Evolutionary conservation across 2,888 invertebrate genomes (phyloP), one percentile per base, ranked within the genome.

Genomic region (Drosophila mettleri): DNA sequence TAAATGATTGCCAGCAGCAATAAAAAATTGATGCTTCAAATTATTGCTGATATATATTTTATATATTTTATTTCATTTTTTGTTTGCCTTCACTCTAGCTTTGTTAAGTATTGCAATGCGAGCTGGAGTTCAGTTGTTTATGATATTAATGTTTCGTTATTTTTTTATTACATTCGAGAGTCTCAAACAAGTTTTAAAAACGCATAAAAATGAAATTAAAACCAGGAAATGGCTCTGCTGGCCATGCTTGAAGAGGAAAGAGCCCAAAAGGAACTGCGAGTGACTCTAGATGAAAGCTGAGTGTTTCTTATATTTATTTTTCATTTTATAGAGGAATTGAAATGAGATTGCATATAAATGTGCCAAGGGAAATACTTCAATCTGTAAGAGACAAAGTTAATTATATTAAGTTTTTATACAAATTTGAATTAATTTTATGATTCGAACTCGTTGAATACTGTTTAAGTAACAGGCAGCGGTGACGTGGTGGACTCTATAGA

Each of bases 1-100:
- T 87, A 89, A 85, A 89, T 89, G 89, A 85, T 89, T 89, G 77
- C 82, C 63, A 74, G 70, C 58, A 39, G 78, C 69, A 78, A 85
- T 89, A 85, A 88, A 85, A 85, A 88, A 78, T 75, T 59, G 67
- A 88, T 84, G 82, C 64, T 69, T 85, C 76, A 68, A 80, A 88
- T 87, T 89, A 89, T 89, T 81, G 85, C 87, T 74, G 78, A 81
- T 80, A 82, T 77, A 79, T 69, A 78, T 73, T 43, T 38, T 14
- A 46, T 33, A 59, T 27, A 46, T 41, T 52, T 14, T 27, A 27
- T 39, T 31, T n/a, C 39, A 20, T 3, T 18, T n/a, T 27, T 3
- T 24, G n/a, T 39, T 33, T 20, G 10, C 8, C 14, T 12, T 33
- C 31, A 33, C 33, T n/a, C 31, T 33, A 31, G 27, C 45, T 18